Base-by-base conservation (phyloP, 2,888 invertebrate genomes). In the Yponomeuta evonymella region DNA sequence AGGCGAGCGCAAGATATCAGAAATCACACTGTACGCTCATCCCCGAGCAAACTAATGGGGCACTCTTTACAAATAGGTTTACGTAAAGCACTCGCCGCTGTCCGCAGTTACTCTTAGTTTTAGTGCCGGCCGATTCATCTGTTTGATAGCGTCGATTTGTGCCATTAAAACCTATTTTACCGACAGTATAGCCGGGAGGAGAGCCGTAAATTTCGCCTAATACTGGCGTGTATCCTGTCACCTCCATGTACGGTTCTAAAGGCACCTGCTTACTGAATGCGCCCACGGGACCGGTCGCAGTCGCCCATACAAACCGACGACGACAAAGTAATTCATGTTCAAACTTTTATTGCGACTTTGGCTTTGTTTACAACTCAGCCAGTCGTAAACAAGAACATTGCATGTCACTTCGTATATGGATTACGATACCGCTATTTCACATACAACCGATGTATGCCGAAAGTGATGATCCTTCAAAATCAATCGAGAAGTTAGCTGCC, bases 181-280 rank as follows among this genome's bases (percentile, higher is more conserved):
- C 75, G 79, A 75, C 77, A 75, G 76, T 80, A 79, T 78, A 78
- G 77, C 72, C 73, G 73, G 72, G 74, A 76, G 78, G 76, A 74
- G 78, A 81, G 78, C 78, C 79, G 85, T 87, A 88, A 87, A 86
- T 87, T 87, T 85, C 75, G 82, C 79, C 83, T 83, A 84, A 85
- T 85, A 84, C 86, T 81, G 82, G 83, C 83, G 83, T 83, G 81
- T 78, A 79, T 81, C 79, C 80, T 83, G 86, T 84, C 86, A 81
- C 80, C 75, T 79, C 83, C 84, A 79, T 84, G 81, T 83, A 84
- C 77, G 79, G 82, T 74, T 77, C 77, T 58, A 58, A 58, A 58
- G 79, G 76, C 83, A 87, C 85, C 86, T 86, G 86, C 81, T 81
- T 74, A 70, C 69, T 74, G 73, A 71, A 12, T 63, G 75, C 75